Conservation (phyloP, 2,797 vertebrate species). For the Cryptoblepharus egeriae region DNA sequence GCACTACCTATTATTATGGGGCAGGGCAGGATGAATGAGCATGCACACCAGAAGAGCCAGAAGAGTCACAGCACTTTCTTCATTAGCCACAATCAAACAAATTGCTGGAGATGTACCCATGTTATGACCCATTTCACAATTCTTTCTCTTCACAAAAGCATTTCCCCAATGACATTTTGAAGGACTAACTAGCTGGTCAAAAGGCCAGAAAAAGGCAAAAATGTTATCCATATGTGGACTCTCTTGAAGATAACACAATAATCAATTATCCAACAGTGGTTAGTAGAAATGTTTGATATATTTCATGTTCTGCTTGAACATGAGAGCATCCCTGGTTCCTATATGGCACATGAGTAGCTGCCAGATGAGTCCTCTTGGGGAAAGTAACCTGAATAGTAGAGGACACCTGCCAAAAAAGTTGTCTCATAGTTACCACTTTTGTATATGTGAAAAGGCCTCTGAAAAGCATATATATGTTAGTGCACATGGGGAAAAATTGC, state of each 20-base stretch:
- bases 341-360: background rate
- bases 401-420: too few relatives aligned
- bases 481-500: too few relatives aligned
- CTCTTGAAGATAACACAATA: background rate
- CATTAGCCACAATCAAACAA: too few relatives aligned
- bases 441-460: too few relatives aligned
- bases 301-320: too few relatives aligned
- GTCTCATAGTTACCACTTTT: too few relatives aligned
- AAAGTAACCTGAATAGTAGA: too few relatives aligned
- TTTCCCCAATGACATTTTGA: background rate
- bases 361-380: too few relatives aligned
- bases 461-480: too few relatives aligned
- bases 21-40: too few relatives aligned
- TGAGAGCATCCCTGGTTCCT: background rate
- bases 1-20: background rate
- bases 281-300: too few relatives aligned
- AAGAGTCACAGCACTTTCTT: background rate
- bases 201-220: background rate
- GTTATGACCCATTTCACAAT: background rate
- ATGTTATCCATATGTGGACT: background rate
- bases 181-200: background rate
- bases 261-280: background rate
- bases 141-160: background rate
- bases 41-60: background rate
- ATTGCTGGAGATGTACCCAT: background rate